Evolutionary conservation across 2,797 vertebrate genomes (phyloP).

Genomic region (Mycteria americana): DNA sequence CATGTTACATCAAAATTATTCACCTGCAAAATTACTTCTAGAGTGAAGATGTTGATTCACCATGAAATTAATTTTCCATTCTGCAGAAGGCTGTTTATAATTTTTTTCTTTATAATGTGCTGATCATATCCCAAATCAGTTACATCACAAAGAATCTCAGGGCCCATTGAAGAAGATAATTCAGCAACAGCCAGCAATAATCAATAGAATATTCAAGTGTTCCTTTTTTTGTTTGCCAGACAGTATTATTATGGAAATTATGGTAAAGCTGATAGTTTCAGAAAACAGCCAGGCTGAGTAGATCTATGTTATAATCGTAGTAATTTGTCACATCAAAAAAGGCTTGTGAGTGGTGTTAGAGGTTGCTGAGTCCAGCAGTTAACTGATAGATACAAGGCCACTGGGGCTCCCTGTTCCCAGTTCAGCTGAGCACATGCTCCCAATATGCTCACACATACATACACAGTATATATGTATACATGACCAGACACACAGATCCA

Average conservation of each 20-base stretch:
- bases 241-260: constrained; percentile 2
- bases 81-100: neutral
- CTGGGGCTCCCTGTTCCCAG: neutral
- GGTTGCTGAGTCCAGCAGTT: neutral
- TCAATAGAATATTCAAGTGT: neutral
- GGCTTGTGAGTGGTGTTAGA: neutral
- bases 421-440: rapidly evolving
- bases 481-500: neutral
- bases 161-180: neutral
- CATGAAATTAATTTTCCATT: neutral
- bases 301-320: neutral
- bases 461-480: rapidly evolving
- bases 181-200: neutral
- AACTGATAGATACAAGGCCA: neutral
- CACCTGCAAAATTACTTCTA: neutral
- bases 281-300: neutral
- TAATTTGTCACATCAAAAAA: neutral
- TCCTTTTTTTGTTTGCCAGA: neutral
- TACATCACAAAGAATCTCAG: neutral
- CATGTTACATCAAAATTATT: neutral
- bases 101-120: neutral
- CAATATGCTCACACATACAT: rapidly evolving
- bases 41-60: neutral
- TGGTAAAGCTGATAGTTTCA: neutral
- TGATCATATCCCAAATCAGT: neutral